Evolutionary conservation across 2,113 vertebrate species (phyloP).

Genomic region (Peromyscus californicus): DNA sequence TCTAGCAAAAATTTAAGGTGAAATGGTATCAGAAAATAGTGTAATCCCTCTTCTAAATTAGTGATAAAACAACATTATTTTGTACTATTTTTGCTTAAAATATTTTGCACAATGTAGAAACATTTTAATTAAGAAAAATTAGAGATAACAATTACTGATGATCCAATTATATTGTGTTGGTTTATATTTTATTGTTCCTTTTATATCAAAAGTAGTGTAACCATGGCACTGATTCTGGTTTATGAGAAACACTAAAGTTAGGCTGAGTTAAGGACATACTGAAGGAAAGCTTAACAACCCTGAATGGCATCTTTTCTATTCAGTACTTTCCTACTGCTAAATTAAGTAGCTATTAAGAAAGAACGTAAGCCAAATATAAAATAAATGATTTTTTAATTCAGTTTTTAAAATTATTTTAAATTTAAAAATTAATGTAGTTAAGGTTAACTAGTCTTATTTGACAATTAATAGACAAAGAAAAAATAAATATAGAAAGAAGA

Average conservation of each 20-base stretch:
- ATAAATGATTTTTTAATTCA: not conserved
- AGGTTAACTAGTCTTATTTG: not conserved
- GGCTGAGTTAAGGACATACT: not conserved
- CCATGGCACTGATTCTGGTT: not conserved
- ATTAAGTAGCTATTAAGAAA: not conserved
- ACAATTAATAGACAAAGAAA: not conserved
- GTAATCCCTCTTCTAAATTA: not conserved
- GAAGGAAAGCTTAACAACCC: not conserved
- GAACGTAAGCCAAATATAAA: not conserved
- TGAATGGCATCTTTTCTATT: not conserved
- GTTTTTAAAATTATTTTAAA: not conserved
- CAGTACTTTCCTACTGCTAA: not conserved
- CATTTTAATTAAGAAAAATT: not conserved
- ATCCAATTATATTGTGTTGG: not conserved
- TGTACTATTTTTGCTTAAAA: not conserved
- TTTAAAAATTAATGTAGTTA: slow-evolving; percentile 38
- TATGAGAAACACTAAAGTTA: slow-evolving; percentile 17
- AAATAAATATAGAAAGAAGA: not conserved
- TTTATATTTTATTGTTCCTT: too few relatives aligned
- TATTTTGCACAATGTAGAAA: not conserved
- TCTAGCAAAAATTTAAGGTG: slow-evolving; percentile 18
- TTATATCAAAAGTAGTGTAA: not conserved
- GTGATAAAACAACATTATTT: not conserved
- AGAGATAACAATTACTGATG: not conserved
- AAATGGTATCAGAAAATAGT: slow-evolving; percentile 20